Evolutionary conservation across 1,140 invertebrate species (phyloP), one percentile per base, ranked within the genome.

Genomic region (Pachypeltis micranthus): DNA sequence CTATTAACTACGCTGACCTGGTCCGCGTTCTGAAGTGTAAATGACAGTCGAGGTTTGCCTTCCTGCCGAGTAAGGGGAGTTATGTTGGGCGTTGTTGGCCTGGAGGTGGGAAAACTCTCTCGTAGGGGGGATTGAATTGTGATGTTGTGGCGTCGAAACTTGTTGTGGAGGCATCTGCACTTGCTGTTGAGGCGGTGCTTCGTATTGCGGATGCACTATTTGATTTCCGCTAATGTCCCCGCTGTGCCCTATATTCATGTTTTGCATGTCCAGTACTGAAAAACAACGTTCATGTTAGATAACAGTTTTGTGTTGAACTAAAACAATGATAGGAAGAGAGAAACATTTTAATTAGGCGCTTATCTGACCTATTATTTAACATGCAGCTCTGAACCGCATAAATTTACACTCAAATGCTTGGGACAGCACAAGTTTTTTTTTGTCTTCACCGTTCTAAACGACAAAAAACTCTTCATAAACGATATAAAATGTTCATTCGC

Each of bases 31-130:
- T 51, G 86, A 88, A 65, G 88, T 90, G 74, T 92, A 93, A 70
- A 93, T 91, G 65, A 93, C 79, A 39, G 89, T 92, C 25, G 80
- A 80, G 1, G 84, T 81, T 70, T 85, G 83, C 69, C 87, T 78
- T 31, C n/a, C 26, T 64, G 85, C 81, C 1, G 87, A 87, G 72
- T 88, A 88, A 0, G 88, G 87, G 56, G 81, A 79, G 57, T 79
- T 78, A 63, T 85, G 79, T 28, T 26, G 25, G 23, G 54, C 47
- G 24, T 65, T 65, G 7, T 47, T 59, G 2, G 19, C n/a, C 14
- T 65, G 54, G 24, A 65, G 29, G 19, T 62, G 59, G 24, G 21
- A 34, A 10, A 65, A 61, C 16, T 65, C 63, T 28, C 59, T 65
- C 21, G 28, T 27, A 12, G 21, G 16, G 12, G 47, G 23, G 27